Evolutionary conservation across 2,113 vertebrate genomes (phyloP), one percentile per base, ranked within the genome.

Genomic region (Macroglossus sobrinus): DNA sequence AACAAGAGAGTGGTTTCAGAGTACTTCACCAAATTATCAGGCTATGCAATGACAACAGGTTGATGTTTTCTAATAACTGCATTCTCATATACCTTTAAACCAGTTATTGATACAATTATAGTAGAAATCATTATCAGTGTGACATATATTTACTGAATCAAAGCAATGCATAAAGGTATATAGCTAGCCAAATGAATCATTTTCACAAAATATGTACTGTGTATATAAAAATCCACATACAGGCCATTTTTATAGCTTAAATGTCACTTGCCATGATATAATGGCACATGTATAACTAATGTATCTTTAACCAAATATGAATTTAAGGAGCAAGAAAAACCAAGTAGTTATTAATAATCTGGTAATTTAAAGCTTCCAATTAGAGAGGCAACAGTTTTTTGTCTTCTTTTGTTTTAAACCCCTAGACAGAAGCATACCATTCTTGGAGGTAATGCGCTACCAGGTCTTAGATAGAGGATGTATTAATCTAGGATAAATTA

Each of bases 251-350:
- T 89, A 82, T n/a, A 86, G 35, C 18, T 74, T 47, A 89, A 88
- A 74, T 91, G 35, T 82, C 64, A 96, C 63, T 47, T 96, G 38
- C n/a, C 59, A 64, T n/a, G 38, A 93, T 8, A 87, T 79, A 90
- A 94, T n/a, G 28, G 4, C 10, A 26, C 38, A 76, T 7, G 63
- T 26, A 7, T 63, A 85, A 95, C 72, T 91, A 91, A 90, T 4
- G 40, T 26, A 93, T 43, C 15, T 61, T 57, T 78, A 91, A 22
- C 50, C 47, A 94, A 94, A 93, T 81, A 93, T 47, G 35, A 74
- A 33, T 68, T 79, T 87, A 95, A 97, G 66, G 22, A 88, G 15
- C 9, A 94, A 80, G 55, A 84, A 88, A 82, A 93, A 89, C 3
- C 30, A 79, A 87, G 21, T 53, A 76, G 16, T 86, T 80, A 80